Percentiles rank a stretch among this genome's conserved stretches.
Evolutionary conservation across 2,797 vertebrate genomes (phyloP).

Genomic region (Limnodromus scolopaceus): DNA sequence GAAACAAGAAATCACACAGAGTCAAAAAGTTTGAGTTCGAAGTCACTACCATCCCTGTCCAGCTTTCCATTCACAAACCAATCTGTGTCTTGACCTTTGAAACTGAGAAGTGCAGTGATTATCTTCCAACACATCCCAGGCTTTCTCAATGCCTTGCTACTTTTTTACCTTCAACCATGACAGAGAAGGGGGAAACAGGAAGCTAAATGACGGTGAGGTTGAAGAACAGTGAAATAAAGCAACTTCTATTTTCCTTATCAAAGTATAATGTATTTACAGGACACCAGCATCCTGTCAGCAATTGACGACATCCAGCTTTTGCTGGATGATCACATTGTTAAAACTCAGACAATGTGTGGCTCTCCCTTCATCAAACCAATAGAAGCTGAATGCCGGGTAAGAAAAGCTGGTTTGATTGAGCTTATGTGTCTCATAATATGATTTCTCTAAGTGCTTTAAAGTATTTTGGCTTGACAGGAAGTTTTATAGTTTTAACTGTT

Average conservation of each 20-base stretch:
- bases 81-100: background rate
- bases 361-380: constrained; percentile 91
- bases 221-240: background rate
- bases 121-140: background rate
- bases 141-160: background rate
- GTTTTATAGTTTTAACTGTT: background rate
- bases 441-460: background rate
- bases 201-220: background rate
- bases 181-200: background rate
- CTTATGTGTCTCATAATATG: background rate
- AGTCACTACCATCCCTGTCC: background rate
- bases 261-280: constrained; percentile 75
- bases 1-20: background rate
- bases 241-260: background rate
- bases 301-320: constrained; percentile 92
- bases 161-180: background rate
- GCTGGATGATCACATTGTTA: constrained; percentile 92
- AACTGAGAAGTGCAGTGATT: background rate
- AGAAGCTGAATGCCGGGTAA: constrained; percentile 89
- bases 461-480: background rate
- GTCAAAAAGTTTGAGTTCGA: background rate
- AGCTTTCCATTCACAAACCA: background rate
- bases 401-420: background rate
- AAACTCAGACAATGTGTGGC: constrained; percentile 91
- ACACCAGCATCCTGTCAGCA: constrained; percentile 85